Percentiles rank a stretch among this genome's conserved stretches.
These are phyloP conservation scores for Timema cristinae DNA, from an alignment of 2,888 invertebrate genomes.

Conservation along the genomic window DNA sequence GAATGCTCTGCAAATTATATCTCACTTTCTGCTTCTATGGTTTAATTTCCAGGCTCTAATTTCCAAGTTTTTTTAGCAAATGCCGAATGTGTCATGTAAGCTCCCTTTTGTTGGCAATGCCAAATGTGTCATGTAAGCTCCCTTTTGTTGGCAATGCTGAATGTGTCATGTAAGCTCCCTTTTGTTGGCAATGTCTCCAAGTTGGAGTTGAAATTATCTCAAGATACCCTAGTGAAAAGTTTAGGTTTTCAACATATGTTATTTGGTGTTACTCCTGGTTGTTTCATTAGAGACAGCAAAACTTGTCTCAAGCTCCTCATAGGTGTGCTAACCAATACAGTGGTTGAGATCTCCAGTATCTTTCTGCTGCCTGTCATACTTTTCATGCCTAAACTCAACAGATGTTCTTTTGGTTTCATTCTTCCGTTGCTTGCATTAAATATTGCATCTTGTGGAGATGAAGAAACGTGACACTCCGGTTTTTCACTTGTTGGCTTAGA, in stretches of 20 bases:
- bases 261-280: neutral
- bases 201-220: neutral
- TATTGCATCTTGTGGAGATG: conserved; percentile 9
- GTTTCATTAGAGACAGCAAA: neutral
- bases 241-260: neutral
- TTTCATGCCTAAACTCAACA: conserved; percentile 11
- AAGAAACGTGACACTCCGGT: neutral
- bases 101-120: neutral
- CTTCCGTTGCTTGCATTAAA: conserved; percentile 12
- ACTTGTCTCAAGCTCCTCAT: neutral
- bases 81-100: neutral
- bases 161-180: neutral
- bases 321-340: neutral
- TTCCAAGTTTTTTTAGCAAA: neutral
- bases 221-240: neutral
- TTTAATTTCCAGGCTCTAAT: conserved; percentile 4
- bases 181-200: neutral
- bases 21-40: neutral
- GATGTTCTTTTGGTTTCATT: conserved; percentile 3
- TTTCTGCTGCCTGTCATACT: conserved; percentile 6
- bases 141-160: neutral
- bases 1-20: neutral
- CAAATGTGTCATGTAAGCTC: neutral
- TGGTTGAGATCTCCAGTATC: neutral
- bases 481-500: conserved; percentile 1